A percentile compares a stretch with the other conserved stretches of the same genome.
These are phyloP conservation scores for Pachymerium ferrugineum DNA, from an alignment of 2,888 invertebrate species.

Conservation along the genomic window DNA sequence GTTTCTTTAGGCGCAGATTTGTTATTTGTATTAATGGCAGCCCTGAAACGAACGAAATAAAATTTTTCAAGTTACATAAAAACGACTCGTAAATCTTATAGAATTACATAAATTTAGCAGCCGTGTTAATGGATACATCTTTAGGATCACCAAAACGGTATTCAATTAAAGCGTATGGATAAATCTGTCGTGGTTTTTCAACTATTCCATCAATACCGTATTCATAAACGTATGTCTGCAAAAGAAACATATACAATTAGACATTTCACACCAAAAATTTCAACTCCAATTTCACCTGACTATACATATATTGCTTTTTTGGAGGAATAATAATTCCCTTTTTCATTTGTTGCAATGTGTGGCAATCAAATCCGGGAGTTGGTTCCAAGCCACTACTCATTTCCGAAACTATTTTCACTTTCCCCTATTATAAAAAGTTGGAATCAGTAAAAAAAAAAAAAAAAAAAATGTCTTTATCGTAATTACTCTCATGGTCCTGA, in stretches of 20 bases:
- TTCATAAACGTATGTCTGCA: not conserved
- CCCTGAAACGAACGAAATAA: not conserved
- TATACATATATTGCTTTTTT: not conserved
- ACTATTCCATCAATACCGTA: not conserved
- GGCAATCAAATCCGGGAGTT: not conserved
- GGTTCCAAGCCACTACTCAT: not conserved
- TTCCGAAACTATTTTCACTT: not conserved
- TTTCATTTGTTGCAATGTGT: not conserved
- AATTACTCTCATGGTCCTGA: not conserved
- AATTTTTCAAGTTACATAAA: not conserved
- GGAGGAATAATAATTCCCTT: not conserved
- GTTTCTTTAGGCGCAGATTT: not conserved
- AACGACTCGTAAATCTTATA: not conserved
- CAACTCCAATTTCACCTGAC: too few species aligned
- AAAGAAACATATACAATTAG: too few species aligned
- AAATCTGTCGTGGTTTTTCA: not conserved
- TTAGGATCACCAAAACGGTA: not conserved
- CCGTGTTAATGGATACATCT: not conserved
- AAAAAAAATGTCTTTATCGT: not conserved
- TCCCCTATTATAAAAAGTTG: not conserved
- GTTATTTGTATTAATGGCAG: not conserved
- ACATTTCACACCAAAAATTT: too few species aligned
- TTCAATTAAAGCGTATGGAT: not conserved
- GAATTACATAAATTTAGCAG: not conserved
- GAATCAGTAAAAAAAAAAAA: not conserved